Base-by-base conservation (phyloP, 1,140 invertebrate genomes). In the Drosophila gunungcola region DNA sequence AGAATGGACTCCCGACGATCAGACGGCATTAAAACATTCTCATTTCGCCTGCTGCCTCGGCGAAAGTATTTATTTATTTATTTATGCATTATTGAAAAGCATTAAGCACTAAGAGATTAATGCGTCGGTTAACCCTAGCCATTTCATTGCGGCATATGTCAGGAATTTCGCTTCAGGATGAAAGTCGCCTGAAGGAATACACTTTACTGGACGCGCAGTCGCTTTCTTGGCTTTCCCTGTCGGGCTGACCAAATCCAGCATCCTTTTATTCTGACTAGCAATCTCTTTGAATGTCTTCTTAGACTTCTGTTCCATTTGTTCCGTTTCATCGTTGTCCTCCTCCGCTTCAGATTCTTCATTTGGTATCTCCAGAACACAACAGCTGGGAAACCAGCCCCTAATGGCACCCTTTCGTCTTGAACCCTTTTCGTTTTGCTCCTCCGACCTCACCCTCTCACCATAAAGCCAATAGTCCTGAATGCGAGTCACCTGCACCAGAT, bases 381-480 rank as follows among this genome's bases (percentile, higher is more conserved):
- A 92, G 46, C 95, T 93, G 45, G 97, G 97, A 93, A 98, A 97
- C 97, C 97, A 98, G 16, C 97, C 97, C 73, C 95, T 93, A 3
- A 72, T 62, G 4, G 60, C 39, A 6, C 53, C 70, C n/a, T 48
- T 58, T 1, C 60, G 46, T 60, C 76, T 49, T 27, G 0, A 73
- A 78, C 4, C 78, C 91, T 0, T 2, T 1, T 5, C 7, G 13
- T 3, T 42, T n/a, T 49, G 39, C 21, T 21, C 85, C 68, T 10
- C 51, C 48, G 6, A 69, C 25, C 13, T 69, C 55, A 91, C 29
- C 12, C 95, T 96, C 91, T 97, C 96, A 11, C 97, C 97, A 93
- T 97, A 98, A 9, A 98, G 82, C 97, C 97, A 98, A 88, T 96
- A 94, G 58, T 96, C 96, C 79, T 63, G 93, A 94, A 96, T 97